These are phyloP conservation scores for Halictus rubicundus DNA, from an alignment of 1,140 invertebrate species.

Conservation along the genomic window DNA sequence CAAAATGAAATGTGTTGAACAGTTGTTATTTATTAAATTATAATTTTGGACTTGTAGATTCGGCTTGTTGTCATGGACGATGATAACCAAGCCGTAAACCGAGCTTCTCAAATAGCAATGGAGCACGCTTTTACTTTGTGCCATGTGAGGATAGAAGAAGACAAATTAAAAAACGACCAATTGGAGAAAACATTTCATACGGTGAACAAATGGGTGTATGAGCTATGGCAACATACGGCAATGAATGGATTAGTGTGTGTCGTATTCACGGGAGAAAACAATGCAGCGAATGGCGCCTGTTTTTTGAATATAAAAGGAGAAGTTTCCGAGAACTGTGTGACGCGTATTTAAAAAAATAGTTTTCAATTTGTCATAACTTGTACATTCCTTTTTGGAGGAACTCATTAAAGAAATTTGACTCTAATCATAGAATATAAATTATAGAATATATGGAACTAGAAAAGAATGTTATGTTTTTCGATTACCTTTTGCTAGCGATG, in stretches of 20 bases:
- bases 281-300: conserved; percentile 79
- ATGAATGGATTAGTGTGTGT: conserved; percentile 82
- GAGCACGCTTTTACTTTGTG: conserved; percentile 83
- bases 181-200: conserved; percentile 77
- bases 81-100: conserved; percentile 80
- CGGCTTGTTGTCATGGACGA: conserved; percentile 74
- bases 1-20: too few relatives aligned
- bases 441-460: background rate
- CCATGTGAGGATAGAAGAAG: conserved; percentile 80
- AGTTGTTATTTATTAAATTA: too few relatives aligned
- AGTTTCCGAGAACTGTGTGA: background rate
- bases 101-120: conserved; percentile 78
- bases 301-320: conserved; percentile 79
- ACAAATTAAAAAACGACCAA: conserved; percentile 74
- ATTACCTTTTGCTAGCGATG: conserved; percentile 23
- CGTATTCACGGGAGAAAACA: conserved; percentile 81
- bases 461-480: conserved; percentile 4
- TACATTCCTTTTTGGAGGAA: conserved; percentile 1
- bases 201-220: conserved; percentile 84
- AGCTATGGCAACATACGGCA: conserved; percentile 82
- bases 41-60: conserved; percentile 53
- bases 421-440: conserved; percentile 12
- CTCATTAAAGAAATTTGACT: conserved; percentile 7
- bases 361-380: background rate
- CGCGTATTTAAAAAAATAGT: conserved; percentile 22